A percentile compares a stretch with the other conserved stretches of the same genome.
These are phyloP conservation scores for Aurelia coerulea DNA, from an alignment of 30 jellyfish, hydroid and myxozoan genomes.

Conservation along the genomic window DNA sequence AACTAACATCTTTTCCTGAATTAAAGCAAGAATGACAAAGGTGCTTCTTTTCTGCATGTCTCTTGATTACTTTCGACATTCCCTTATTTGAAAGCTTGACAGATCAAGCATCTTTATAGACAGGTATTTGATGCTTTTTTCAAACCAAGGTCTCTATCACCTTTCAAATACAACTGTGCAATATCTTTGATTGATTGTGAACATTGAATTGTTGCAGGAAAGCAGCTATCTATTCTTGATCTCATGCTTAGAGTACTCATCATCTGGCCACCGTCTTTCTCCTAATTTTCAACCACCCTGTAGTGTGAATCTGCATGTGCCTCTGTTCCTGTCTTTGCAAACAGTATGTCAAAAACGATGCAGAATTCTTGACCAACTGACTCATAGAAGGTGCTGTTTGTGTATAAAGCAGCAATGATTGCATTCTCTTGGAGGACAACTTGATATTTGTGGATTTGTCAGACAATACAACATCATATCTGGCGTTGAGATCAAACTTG, in stretches of 20 bases:
- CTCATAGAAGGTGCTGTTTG: conserved; percentile 2
- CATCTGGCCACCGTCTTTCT: conserved; percentile 17
- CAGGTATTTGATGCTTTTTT: conserved; percentile 10
- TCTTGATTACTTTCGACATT: conserved; percentile 12
- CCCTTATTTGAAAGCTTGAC: not conserved
- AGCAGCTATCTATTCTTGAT: conserved; percentile 47
- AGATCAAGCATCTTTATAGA: conserved; percentile 15
- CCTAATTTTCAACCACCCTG: conserved; percentile 13
- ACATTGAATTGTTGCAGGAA: conserved; percentile 5
- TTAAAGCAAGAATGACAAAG: too few relatives aligned
- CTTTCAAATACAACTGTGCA: too few relatives aligned
- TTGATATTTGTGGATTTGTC: not conserved
- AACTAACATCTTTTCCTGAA: too few relatives aligned
- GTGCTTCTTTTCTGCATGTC: conserved; percentile 2
- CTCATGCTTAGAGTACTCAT: not conserved
- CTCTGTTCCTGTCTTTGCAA: conserved; percentile 50
- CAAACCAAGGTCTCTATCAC: conserved; percentile 1
- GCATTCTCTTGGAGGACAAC: conserved; percentile 1
- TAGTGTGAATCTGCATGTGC: conserved; percentile 32
- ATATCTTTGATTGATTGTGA: not conserved
- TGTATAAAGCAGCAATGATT: conserved; percentile 8
- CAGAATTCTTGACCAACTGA: conserved; percentile 49
- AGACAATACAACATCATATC: not conserved
- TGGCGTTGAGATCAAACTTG: conserved; percentile 1
- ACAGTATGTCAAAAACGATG: conserved; percentile 1